Percentiles rank a stretch among this genome's conserved stretches.
Evolutionary conservation across 2,888 invertebrate genomes (phyloP).

Genomic region (Amphipoea oculea): DNA sequence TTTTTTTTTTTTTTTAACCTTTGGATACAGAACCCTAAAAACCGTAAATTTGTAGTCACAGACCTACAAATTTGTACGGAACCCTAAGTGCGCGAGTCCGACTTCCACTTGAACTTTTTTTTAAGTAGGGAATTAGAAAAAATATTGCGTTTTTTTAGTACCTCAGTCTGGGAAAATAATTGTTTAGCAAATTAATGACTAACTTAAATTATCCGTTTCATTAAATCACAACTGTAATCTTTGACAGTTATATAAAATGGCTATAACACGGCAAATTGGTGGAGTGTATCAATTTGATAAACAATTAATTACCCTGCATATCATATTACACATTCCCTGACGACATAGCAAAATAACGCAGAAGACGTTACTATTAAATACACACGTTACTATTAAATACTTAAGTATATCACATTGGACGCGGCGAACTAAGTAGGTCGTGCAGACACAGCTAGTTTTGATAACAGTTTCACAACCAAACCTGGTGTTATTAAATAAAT

Average conservation of each 20-base stretch:
- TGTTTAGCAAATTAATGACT: not conserved
- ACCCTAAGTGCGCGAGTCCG: too few relatives aligned
- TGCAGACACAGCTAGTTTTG: slow-evolving; percentile 43
- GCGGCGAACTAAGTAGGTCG: slow-evolving; percentile 49
- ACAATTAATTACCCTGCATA: slow-evolving; percentile 7
- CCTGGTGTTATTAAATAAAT: slow-evolving; percentile 52
- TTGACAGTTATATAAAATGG: not conserved
- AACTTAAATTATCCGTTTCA: not conserved
- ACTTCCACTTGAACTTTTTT: too few relatives aligned
- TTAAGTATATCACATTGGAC: slow-evolving; percentile 78
- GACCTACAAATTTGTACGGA: too few relatives aligned
- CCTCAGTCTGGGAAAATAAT: not conserved
- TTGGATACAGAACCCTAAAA: too few relatives aligned
- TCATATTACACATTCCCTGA: not conserved
- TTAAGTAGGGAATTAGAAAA: not conserved
- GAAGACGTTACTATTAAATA: not conserved
- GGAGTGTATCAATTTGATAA: not conserved
- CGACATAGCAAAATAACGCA: not conserved
- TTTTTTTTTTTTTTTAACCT: too few relatives aligned
- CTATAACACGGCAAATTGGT: not conserved
- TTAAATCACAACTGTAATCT: not conserved
- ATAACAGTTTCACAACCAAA: slow-evolving; percentile 72
- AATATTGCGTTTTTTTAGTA: not conserved
- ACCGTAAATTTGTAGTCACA: too few relatives aligned
- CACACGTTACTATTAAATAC: slow-evolving; percentile 55